These are phyloP conservation scores for Pachypanchax playfairii DNA, from an alignment of 2,113 vertebrate genomes.

Conservation along the genomic window DNA sequence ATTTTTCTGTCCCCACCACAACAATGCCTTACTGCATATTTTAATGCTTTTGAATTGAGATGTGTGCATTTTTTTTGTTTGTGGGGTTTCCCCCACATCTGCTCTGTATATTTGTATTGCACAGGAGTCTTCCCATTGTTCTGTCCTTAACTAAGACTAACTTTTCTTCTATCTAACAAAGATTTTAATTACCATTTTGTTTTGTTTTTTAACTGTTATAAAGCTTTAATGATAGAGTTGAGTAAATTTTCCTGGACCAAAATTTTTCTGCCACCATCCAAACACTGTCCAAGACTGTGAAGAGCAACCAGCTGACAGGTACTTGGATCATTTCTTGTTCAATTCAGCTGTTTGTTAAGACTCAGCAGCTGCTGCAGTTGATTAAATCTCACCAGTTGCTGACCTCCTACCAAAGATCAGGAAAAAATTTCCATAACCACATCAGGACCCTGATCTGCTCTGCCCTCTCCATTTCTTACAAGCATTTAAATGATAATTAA, in stretches of 20 bases:
- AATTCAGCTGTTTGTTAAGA: slow-evolving; percentile 29
- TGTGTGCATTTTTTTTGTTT: no score
- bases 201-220: not conserved
- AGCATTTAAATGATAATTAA: slow-evolving; percentile 84
- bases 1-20: no score
- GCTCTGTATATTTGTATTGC: no score
- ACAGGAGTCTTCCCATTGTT: not conserved
- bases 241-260: not conserved
- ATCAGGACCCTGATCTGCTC: slow-evolving; percentile 50
- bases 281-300: not conserved
- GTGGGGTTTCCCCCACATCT: no score
- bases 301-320: not conserved
- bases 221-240: not conserved
- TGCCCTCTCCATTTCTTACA: slow-evolving; percentile 58
- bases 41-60: no score
- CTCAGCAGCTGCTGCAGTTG: slow-evolving; percentile 54
- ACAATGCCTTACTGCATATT: no score
- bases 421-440: slow-evolving; percentile 42
- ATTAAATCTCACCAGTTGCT: slow-evolving; percentile 55
- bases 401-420: slow-evolving; percentile 57
- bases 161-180: not conserved
- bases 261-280: not conserved
- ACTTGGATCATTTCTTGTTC: not conserved
- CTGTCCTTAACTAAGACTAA: not conserved
- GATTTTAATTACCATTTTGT: not conserved